These are phyloP conservation scores for Phylloscopus whistleri DNA, from an alignment of 2,113 vertebrate species.

Conservation along the genomic window DNA sequence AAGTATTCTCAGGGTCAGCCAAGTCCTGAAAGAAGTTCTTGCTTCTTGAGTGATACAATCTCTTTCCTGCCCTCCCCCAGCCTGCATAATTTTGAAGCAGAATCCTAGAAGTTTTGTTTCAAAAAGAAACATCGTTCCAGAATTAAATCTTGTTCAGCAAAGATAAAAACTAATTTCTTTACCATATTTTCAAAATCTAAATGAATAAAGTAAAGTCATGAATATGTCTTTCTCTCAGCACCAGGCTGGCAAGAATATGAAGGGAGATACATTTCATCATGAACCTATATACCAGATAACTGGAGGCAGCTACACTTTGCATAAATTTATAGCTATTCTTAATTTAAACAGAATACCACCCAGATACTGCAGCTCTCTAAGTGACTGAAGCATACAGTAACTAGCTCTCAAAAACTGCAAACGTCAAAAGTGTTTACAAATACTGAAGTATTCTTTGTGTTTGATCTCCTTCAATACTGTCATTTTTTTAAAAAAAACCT, in stretches of 20 bases:
- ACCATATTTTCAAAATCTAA: neutral
- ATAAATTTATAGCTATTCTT: neutral
- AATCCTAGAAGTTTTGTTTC: neutral
- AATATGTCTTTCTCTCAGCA: neutral
- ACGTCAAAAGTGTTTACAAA: neutral
- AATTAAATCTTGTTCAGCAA: neutral
- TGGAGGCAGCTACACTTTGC: neutral
- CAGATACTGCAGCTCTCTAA: neutral
- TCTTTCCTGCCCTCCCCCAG: fast-evolving
- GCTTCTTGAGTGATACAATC: neutral
- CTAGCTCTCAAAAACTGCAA: neutral
- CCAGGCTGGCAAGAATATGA: neutral
- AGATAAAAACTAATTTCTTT: neutral
- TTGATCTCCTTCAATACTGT: neutral
- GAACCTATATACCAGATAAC: neutral
- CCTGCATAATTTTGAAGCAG: neutral
- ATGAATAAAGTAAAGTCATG: neutral
- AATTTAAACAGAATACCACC: neutral
- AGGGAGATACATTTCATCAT: neutral
- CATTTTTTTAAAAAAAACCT: neutral
- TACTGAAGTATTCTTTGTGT: neutral
- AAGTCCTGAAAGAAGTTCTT: neutral
- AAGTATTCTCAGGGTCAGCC: neutral
- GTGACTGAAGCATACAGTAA: neutral
- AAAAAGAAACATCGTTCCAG: neutral